A percentile compares a stretch with the other conserved stretches of the same genome.
phyloP scores from a whole-genome alignment of 2,888 invertebrate species.

The Pandemis cinnamomeana region DNA sequence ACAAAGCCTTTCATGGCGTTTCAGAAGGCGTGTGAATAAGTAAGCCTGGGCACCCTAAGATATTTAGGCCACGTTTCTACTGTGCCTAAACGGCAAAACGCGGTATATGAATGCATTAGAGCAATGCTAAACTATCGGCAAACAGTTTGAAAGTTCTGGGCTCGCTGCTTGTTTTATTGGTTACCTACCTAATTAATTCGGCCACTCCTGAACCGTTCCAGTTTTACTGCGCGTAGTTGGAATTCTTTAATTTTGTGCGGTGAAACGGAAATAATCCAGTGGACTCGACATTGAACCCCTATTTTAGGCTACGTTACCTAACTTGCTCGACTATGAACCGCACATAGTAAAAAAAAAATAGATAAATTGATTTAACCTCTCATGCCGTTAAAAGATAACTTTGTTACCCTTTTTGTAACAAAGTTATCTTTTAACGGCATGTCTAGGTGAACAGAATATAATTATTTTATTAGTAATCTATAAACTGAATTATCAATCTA shows the following conservation, averaged over 20 bases:
- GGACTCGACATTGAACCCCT: slow-evolving; percentile 45
- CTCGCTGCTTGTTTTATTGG: slow-evolving; percentile 5
- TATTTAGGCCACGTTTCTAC: not conserved
- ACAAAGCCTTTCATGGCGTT: slow-evolving; percentile 37
- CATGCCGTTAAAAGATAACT: not conserved
- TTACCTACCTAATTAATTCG: slow-evolving; percentile 7
- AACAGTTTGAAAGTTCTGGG: slow-evolving; percentile 8
- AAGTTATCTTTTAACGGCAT: too few relatives aligned
- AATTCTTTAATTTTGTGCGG: slow-evolving; percentile 13
- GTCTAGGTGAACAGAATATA: too few relatives aligned
- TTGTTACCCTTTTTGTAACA: too few relatives aligned
- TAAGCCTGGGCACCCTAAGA: not conserved
- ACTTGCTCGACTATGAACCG: slow-evolving; percentile 46
- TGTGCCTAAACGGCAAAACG: not conserved
- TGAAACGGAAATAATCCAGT: slow-evolving; percentile 31
- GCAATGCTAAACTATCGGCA: slow-evolving; percentile 1
- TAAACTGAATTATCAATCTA: too few relatives aligned
- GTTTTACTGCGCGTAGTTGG: slow-evolving; percentile 14
- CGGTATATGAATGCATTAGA: slow-evolving; percentile 1
- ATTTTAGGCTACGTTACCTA: slow-evolving; percentile 48
- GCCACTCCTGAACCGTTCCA: not conserved
- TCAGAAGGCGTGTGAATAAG: slow-evolving; percentile 3
- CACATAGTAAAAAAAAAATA: slow-evolving; percentile 15
- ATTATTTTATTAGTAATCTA: too few relatives aligned
- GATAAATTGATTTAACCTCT: not conserved